A percentile compares a stretch with the other conserved stretches of the same genome.
These are phyloP conservation scores for Haliclona indistincta DNA, from an alignment of 37 sponge, comb jelly and placozoan species.

Conservation along the genomic window DNA sequence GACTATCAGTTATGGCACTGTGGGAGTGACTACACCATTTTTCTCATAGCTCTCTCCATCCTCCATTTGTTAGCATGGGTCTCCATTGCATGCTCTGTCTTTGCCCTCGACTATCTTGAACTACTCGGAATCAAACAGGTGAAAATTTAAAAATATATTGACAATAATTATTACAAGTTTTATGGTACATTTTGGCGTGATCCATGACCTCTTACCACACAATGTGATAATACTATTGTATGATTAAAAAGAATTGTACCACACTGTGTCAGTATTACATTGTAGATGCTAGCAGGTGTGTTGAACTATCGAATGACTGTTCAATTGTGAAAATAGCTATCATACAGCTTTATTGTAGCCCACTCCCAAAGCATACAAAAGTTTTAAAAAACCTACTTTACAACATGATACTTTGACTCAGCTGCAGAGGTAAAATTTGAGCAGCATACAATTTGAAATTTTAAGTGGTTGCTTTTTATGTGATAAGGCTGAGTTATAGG, in stretches of 20 bases:
- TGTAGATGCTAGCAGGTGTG: no score
- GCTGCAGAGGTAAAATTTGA: background rate
- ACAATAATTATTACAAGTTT: no score
- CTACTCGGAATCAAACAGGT: conserved; percentile 79
- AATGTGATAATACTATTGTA: background rate
- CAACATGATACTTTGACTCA: no score
- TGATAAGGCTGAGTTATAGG: background rate
- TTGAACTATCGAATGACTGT: no score
- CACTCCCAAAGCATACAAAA: no score
- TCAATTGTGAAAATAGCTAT: no score
- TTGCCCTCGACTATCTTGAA: conserved; percentile 67
- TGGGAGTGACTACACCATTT: background rate
- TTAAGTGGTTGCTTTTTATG: background rate
- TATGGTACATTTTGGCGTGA: no score
- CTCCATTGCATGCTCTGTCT: conserved; percentile 55
- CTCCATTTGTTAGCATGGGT: conserved; percentile 56
- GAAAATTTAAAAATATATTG: background rate
- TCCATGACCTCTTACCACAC: background rate
- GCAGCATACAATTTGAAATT: background rate
- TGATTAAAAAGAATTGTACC: background rate
- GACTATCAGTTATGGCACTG: conserved; percentile 38
- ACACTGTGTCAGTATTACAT: background rate
- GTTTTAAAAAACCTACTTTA: background rate
- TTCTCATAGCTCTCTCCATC: conserved; percentile 8
- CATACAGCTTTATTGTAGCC: no score